Conservation (phyloP, 2,797 vertebrate species). For the Prunella strophiata region DNA sequence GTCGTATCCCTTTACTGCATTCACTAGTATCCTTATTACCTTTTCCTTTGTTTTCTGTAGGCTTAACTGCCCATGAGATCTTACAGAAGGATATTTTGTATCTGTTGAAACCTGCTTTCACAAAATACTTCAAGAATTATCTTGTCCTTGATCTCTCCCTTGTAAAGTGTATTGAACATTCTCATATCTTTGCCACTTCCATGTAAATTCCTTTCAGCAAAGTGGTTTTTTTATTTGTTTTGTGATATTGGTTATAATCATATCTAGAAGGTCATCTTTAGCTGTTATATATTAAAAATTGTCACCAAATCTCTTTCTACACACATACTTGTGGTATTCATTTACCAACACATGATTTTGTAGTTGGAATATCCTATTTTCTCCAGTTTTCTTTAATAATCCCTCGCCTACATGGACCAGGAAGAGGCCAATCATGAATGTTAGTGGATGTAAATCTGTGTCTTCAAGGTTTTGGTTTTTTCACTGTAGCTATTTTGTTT, state of each 20-base stretch:
- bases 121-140: background rate
- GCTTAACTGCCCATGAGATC: background rate
- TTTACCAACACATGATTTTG: background rate
- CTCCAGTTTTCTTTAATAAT: background rate
- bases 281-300: background rate
- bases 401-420: background rate
- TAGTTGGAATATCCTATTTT: background rate
- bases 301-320: background rate
- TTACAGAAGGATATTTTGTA: background rate
- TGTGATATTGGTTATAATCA: background rate
- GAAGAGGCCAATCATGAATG: background rate
- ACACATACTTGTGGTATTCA: background rate
- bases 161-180: background rate
- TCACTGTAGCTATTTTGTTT: background rate
- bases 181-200: background rate
- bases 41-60: background rate
- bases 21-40: background rate
- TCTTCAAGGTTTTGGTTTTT: background rate
- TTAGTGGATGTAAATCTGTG: background rate
- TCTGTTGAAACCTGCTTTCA: background rate
- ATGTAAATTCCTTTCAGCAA: background rate
- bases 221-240: background rate
- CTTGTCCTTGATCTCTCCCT: background rate
- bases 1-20: background rate
- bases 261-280: background rate